Base-by-base conservation (phyloP, 2,113 vertebrate genomes). In the Myrmecophaga tridactyla region DNA sequence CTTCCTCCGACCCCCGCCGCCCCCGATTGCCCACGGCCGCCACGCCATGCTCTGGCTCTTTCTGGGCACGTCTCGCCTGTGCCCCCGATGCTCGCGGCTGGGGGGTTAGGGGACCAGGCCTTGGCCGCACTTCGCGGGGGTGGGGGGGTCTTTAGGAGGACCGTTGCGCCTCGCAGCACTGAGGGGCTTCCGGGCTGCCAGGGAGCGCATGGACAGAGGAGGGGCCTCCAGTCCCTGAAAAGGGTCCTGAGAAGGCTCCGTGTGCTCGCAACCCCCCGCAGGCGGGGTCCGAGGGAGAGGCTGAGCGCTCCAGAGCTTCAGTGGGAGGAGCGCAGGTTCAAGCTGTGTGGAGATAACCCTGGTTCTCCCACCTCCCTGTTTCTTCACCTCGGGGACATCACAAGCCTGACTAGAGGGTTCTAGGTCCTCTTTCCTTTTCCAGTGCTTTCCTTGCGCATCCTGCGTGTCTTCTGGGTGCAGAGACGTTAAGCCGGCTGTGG, bases 341-440 rank as follows among this genome's bases (percentile, higher is more conserved):
- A 46, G 63, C 31, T 14, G 2, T 29, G 3, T 41, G 20, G 46
- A 58, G 10, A 39, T 6, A 6, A 8, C 11, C 3, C 4, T 8
- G 41, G 21, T n/a, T 3, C 0, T 34, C 21, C 8, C 1, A 10
- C 72, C 0, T 1, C n/a, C n/a, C n/a, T n/a, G n/a, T n/a, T n/a
- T n/a, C n/a, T n/a, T n/a, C 1, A 10, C 72, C 0, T 1, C 69
- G 3, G 53, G 60, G n/a, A 51, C 29, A n/a, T 25, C 36, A 13
- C 15, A 43, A n/a, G 36, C n/a, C 0, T 7, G 15, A 34, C 41
- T 34, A 6, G n/a, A 41, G 1, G 10, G 23, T 27, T 62, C 36
- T 41, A 0, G 29, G 10, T 21, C 15, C 2, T 2, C 4, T 20
- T 94, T 62, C 27, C 43, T 34, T n/a, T 72, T 31, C 29, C 39